phyloP scores from a whole-genome alignment of 2,888 invertebrate genomes.

The Polydesmus complanatus region DNA sequence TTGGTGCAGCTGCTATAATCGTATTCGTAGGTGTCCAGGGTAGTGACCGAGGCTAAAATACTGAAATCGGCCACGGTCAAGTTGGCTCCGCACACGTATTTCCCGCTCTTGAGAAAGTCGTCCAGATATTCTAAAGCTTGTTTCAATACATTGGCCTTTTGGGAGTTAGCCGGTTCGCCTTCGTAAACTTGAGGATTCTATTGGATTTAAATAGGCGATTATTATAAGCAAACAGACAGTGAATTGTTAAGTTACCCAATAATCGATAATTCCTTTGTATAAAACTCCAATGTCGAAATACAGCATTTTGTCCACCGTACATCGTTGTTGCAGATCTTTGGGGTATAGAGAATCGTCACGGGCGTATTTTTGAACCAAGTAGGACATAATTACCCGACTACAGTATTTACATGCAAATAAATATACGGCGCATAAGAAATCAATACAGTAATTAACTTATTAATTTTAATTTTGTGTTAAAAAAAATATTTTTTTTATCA shows the following conservation, averaged over 20 bases:
- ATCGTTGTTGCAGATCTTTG: conserved; percentile 26
- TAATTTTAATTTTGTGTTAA: background rate
- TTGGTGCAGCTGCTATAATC: conserved; percentile 23
- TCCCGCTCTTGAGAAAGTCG: conserved; percentile 23
- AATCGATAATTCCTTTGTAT: conserved; percentile 26
- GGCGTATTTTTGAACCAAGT: conserved; percentile 26
- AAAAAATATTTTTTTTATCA: background rate
- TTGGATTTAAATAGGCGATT: background rate
- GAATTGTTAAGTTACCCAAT: conserved; percentile 24
- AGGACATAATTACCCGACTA: conserved; percentile 27
- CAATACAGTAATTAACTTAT: background rate
- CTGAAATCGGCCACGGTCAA: conserved; percentile 30
- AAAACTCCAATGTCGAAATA: conserved; percentile 28
- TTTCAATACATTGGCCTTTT: conserved; percentile 26
- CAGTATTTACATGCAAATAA: too few relatives aligned
- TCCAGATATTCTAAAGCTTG: conserved; percentile 26
- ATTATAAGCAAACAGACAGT: background rate
- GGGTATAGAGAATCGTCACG: conserved; percentile 25
- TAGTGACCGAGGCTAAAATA: conserved; percentile 28
- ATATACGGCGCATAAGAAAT: conserved; percentile 24
- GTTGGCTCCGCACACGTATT: conserved; percentile 27
- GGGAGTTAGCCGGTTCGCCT: conserved; percentile 22
- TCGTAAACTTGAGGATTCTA: conserved; percentile 21
- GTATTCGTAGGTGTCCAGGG: conserved; percentile 26
- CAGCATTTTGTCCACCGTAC: conserved; percentile 26